Evolutionary conservation across 2,888 invertebrate genomes (phyloP), one percentile per base, ranked within the genome.

Genomic region (Volucella bombylans): DNA sequence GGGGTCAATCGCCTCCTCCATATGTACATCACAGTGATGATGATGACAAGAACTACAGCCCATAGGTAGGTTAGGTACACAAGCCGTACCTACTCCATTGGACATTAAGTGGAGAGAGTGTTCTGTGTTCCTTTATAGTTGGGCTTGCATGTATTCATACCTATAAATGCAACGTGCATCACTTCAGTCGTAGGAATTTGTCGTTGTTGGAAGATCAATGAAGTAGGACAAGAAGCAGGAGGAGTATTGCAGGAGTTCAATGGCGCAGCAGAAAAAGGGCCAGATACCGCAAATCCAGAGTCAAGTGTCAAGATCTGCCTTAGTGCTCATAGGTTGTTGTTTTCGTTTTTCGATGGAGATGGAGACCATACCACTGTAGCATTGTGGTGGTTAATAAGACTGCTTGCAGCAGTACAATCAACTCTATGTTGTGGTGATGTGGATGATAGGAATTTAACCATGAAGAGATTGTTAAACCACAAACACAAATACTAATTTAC

Each of bases 271-370:
- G 31, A 41, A 64, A 69, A 83, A 79, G 73, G 79, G 73, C 69
- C 79, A 65, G 73, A 49, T 79, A 79, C 82, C 79, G 82, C 82
- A 74, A 83, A 49, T 49, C 45, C 45, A 55, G 74, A 83, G 79
- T 83, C 82, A 83, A 83, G 82, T 83, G 82, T 83, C 82, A 83
- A 79, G 73, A 68, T 74, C 69, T 74, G 65, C 82, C 73, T 77
- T 67, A 39, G 61, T 65, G 65, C 52, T 77, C 65, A 61, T 65
- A 47, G 71, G 55, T 71, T 54, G 50, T 39, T 31, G 18, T 61
- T 43, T 76, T 67, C 41, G 39, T 10, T 50, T 8, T 31, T 12
- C 10, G 39, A 57, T 49, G 10, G 11, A 72, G 54, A 55, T 55
- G 61, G 64, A 52, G 65, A 64, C 67, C 68, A 69, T 81, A 69